phyloP scores from a whole-genome alignment of 2,797 vertebrate genomes.

The Fistularia commersonii region DNA sequence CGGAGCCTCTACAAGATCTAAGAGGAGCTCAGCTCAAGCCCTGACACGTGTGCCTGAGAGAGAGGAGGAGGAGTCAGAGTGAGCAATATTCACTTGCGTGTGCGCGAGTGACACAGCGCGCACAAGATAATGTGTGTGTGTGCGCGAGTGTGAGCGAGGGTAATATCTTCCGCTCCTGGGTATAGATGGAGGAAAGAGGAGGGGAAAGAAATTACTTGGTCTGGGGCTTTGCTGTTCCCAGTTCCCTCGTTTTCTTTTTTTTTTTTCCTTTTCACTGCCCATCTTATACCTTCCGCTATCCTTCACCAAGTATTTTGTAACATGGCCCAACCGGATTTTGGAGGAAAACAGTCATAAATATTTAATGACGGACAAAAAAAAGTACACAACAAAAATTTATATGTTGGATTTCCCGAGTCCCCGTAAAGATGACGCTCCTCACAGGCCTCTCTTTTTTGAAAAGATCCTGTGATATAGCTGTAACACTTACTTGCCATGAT shows the following conservation, averaged over 20 bases:
- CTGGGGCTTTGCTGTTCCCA: slow-evolving; percentile 16
- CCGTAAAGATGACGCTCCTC: too few species aligned
- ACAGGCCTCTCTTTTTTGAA: too few species aligned
- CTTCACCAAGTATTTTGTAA: too few species aligned
- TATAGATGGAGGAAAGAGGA: slow-evolving; percentile 42
- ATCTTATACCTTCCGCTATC: too few species aligned
- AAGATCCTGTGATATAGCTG: too few species aligned
- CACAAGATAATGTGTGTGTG: slow-evolving; percentile 41
- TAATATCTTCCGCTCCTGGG: slow-evolving; percentile 62
- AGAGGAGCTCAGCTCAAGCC: slow-evolving; percentile 71
- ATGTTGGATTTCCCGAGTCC: too few species aligned
- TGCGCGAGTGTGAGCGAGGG: slow-evolving; percentile 15
- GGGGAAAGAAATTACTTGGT: slow-evolving; percentile 18
- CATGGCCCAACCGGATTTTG: too few species aligned
- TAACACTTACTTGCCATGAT: too few species aligned
- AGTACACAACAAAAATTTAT: too few species aligned
- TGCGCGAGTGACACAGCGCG: slow-evolving; percentile 13
- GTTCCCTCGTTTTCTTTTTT: background rate
- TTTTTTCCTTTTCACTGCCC: background rate
- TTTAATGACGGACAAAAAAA: too few species aligned
- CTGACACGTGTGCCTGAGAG: slow-evolving; percentile 67
- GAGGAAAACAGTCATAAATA: too few species aligned
- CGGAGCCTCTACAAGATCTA: slow-evolving; percentile 67
- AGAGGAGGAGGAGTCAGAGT: slow-evolving; percentile 28
- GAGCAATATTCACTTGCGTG: slow-evolving; percentile 32